Evolutionary conservation across 1,140 invertebrate genomes (phyloP), one percentile per base, ranked within the genome.

Genomic region (Brachionus rubens): DNA sequence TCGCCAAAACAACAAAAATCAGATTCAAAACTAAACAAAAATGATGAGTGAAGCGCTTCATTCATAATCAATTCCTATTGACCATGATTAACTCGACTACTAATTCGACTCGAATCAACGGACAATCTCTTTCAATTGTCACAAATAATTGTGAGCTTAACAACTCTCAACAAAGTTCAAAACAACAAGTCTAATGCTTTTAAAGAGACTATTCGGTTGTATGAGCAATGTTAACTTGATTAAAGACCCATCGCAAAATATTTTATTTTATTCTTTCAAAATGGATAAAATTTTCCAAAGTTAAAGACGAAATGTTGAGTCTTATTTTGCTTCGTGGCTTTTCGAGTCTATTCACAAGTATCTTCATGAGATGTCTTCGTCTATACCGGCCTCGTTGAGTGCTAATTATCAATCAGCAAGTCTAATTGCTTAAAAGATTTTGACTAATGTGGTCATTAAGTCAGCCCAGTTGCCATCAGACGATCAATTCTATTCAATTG

Each of bases 191-290:
- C 92, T 94, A 12, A 91, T 96, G 65, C 87, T 98, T 80, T 98
- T 95, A 94, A 88, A 91, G 77, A 86, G 95, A 78, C 96, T 98
- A 93, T 87, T 98, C 16, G 93, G 93, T n/a, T 90, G 91, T 76
- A 86, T 97, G 3, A 94, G 94, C 0, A 91, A 97, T 87, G 90
- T 96, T 47, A 98, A 98, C 85, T 87, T 89, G 77, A 91, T 98
- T 77, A 87, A 89, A 59, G 91, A 95, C 83, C 90, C 94, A 97
- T 83, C 89, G 90, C 14, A 90, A 92, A 85, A 91, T 96, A 14
- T 95, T 95, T 85, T 91, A 94, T 81, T 92, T 95, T 85, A 88
- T 98, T 50, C 89, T 93, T 67, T 92, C 95, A 79, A 88, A 98
- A 62, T 91, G 90, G 6, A 89, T 91, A 52, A 95, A 91, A 16